These are phyloP conservation scores for Clitarchus hookeri DNA, from an alignment of 2,888 invertebrate genomes.

Conservation along the genomic window DNA sequence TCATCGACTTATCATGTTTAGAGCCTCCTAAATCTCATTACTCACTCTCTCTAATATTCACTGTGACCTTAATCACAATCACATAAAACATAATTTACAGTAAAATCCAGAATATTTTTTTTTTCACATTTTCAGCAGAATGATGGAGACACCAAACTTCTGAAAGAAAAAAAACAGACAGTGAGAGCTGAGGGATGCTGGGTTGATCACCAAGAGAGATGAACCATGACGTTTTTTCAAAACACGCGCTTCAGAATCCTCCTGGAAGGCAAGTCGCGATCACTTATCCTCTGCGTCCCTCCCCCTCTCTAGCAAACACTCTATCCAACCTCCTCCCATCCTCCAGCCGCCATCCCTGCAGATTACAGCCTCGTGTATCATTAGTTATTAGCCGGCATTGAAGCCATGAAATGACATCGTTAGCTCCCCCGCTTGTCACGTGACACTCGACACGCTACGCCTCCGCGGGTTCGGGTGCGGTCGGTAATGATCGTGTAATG, in stretches of 20 bases:
- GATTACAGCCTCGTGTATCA: conserved; percentile 14
- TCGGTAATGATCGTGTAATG: conserved; percentile 14
- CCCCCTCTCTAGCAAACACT: not conserved
- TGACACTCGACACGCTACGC: not conserved
- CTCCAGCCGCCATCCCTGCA: not conserved
- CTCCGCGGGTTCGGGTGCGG: conserved; percentile 2
- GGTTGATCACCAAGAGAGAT: not conserved
- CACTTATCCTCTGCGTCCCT: not conserved
- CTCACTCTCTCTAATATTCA: no score
- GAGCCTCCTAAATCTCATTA: no score
- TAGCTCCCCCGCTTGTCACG: not conserved
- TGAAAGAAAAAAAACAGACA: not conserved
- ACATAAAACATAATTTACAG: no score
- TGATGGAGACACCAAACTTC: not conserved
- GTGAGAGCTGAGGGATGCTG: not conserved
- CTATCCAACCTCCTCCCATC: not conserved
- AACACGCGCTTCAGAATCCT: not conserved
- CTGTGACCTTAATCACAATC: no score
- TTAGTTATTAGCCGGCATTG: conserved; percentile 14
- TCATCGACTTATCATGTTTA: no score
- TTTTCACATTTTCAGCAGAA: not conserved
- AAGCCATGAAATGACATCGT: conserved; percentile 10
- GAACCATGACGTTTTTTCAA: not conserved
- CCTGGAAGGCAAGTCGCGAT: not conserved
- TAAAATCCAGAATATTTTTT: not conserved